Percentiles rank a stretch among this genome's conserved stretches.
Conservation (phyloP, 2,888 invertebrate genomes). For the Charanyca ferruginea region DNA sequence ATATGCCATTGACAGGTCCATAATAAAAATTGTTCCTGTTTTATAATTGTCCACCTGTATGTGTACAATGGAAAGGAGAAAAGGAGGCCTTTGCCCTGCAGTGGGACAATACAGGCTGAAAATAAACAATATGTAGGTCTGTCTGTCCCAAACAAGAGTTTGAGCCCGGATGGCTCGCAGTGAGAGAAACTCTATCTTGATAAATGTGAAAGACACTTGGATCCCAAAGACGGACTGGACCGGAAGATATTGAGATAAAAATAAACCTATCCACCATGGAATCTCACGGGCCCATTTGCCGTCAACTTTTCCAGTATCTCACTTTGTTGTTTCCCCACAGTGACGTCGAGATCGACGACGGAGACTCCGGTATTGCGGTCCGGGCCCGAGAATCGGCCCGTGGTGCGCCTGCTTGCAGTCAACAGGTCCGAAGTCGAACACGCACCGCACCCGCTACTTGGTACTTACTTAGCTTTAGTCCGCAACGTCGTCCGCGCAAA, state of each 20-base stretch:
- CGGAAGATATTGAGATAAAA: not conserved
- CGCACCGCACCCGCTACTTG: slow-evolving; percentile 78
- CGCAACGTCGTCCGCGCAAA: no score
- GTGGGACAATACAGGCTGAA: no score
- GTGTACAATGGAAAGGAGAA: no score
- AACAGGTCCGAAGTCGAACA: slow-evolving; percentile 79
- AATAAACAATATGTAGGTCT: no score
- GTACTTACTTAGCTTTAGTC: slow-evolving; percentile 65
- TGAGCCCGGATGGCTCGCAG: no score
- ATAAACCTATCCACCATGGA: not conserved
- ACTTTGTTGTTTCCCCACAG: slow-evolving; percentile 60
- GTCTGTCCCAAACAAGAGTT: no score
- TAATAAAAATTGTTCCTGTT: no score
- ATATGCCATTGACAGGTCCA: no score
- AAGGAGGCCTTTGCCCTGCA: no score
- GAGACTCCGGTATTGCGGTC: slow-evolving; percentile 68
- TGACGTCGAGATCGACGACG: slow-evolving; percentile 80
- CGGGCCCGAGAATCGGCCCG: slow-evolving; percentile 72
- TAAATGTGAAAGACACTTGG: not conserved
- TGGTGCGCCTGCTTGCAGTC: slow-evolving; percentile 83
- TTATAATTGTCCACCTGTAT: no score
- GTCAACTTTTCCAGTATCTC: not conserved
- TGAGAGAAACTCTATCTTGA: no score
- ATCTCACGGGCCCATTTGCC: not conserved
- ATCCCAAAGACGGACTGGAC: no score